phyloP scores from a whole-genome alignment of 2,113 vertebrate species.

The Vulpes ferrilata region DNA sequence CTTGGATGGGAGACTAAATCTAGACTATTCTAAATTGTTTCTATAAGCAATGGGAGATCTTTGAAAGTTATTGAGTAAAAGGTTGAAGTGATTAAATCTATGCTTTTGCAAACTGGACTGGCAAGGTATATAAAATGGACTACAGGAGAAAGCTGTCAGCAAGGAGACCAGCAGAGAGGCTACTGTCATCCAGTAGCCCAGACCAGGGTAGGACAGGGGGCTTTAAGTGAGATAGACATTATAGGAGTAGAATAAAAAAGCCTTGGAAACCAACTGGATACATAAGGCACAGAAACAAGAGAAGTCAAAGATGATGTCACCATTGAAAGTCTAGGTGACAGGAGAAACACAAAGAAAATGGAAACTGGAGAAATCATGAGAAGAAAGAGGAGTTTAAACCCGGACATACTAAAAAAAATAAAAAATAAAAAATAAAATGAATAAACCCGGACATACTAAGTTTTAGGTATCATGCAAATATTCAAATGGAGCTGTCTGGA shows the following conservation, averaged over 20 bases:
- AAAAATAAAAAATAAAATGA: too few relatives aligned
- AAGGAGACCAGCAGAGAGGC: not conserved
- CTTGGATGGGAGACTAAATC: not conserved
- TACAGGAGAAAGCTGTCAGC: not conserved
- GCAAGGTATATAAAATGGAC: not conserved
- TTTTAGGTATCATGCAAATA: slow-evolving; percentile 12
- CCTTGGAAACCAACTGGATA: not conserved
- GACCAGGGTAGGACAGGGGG: not conserved
- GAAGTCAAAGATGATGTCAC: not conserved
- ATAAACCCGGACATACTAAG: not conserved
- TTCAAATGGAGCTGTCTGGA: not conserved
- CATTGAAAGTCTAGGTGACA: not conserved
- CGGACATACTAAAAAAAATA: not conserved
- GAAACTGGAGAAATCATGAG: not conserved
- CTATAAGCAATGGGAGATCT: not conserved
- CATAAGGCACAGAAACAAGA: not conserved
- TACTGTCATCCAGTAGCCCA: not conserved
- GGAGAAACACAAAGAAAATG: not conserved
- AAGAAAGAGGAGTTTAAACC: not conserved
- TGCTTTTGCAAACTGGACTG: not conserved
- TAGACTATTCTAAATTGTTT: not conserved
- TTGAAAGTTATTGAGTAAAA: not conserved
- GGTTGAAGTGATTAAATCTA: not conserved
- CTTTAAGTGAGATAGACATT: not conserved
- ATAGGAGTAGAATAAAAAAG: not conserved